Evolutionary conservation across 1,140 invertebrate genomes (phyloP).

Genomic region (Tetragnatha versicolor): DNA sequence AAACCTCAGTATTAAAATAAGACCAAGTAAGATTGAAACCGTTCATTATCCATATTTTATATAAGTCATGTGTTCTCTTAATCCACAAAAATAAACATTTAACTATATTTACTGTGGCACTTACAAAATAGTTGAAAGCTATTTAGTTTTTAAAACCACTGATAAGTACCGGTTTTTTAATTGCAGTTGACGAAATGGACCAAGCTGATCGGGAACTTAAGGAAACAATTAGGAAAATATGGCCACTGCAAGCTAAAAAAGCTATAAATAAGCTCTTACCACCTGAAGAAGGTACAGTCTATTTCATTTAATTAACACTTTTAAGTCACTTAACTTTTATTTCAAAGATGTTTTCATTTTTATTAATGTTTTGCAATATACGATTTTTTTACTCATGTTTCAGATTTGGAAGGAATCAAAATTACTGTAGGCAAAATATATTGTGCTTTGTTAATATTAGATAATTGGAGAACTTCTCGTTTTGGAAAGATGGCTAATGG

Average conservation of each 20-base stretch:
- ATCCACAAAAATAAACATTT: too few species aligned
- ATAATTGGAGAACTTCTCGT: conserved; percentile 93
- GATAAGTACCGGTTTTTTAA: too few species aligned
- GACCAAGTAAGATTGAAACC: conserved; percentile 70
- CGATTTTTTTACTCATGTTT: conserved; percentile 46
- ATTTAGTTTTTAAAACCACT: too few species aligned
- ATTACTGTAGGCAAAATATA: conserved; percentile 99
- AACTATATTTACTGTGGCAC: too few species aligned
- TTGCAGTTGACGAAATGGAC: conserved; percentile 96
- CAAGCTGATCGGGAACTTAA: conserved; percentile 95
- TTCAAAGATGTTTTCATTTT: too few species aligned
- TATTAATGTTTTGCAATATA: too few species aligned
- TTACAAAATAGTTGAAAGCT: too few species aligned
- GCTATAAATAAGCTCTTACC: conserved; percentile 95
- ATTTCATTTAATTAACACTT: too few species aligned
- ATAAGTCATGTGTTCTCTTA: too few species aligned
- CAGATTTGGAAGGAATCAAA: conserved; percentile 84
- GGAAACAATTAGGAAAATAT: conserved; percentile 95
- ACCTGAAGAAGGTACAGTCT: conserved; percentile 74
- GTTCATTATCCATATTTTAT: too few species aligned
- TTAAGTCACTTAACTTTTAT: too few species aligned
- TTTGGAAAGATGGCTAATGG: conserved; percentile 81
- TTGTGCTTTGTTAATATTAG: conserved; percentile 92
- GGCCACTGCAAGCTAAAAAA: conserved; percentile 98
- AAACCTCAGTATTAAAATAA: conserved; percentile 98